A percentile compares a stretch with the other conserved stretches of the same genome.
These are phyloP conservation scores for Mythimna impura DNA, from an alignment of 2,888 invertebrate species.

Conservation along the genomic window DNA sequence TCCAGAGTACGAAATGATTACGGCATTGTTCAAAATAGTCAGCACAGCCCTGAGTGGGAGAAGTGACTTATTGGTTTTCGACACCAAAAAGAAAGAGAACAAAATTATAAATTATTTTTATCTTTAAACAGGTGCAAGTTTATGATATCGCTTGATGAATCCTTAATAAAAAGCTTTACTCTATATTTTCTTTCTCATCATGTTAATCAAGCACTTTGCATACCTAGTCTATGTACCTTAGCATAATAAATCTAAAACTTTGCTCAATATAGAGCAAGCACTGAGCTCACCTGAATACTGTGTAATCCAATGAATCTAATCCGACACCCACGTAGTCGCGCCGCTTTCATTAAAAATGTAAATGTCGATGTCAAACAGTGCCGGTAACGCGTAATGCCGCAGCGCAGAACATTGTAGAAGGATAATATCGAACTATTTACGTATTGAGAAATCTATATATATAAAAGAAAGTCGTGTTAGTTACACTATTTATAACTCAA, in stretches of 20 bases:
- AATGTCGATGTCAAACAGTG: conserved; percentile 46
- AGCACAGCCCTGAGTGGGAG: no score
- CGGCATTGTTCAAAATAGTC: no score
- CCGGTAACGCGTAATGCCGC: conserved; percentile 30
- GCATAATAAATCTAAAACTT: conserved; percentile 18
- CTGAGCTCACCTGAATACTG: conserved; percentile 26
- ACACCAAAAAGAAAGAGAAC: no score
- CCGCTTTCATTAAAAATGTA: conserved; percentile 57
- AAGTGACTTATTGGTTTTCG: no score
- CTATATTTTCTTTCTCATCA: neutral
- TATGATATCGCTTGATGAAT: neutral
- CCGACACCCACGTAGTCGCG: conserved; percentile 41
- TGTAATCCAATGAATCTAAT: conserved; percentile 40
- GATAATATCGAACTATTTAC: neutral
- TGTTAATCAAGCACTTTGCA: neutral
- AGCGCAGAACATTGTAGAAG: conserved; percentile 11
- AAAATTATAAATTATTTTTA: no score
- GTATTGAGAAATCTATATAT: neutral
- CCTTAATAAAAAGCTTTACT: neutral
- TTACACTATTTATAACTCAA: no score
- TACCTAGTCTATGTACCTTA: neutral
- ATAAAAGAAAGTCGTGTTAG: no score
- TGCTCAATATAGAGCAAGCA: conserved; percentile 15
- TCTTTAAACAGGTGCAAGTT: neutral
- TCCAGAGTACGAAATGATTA: no score